These are phyloP conservation scores for Ophraella communa DNA, from an alignment of 2,888 invertebrate genomes.

Conservation along the genomic window DNA sequence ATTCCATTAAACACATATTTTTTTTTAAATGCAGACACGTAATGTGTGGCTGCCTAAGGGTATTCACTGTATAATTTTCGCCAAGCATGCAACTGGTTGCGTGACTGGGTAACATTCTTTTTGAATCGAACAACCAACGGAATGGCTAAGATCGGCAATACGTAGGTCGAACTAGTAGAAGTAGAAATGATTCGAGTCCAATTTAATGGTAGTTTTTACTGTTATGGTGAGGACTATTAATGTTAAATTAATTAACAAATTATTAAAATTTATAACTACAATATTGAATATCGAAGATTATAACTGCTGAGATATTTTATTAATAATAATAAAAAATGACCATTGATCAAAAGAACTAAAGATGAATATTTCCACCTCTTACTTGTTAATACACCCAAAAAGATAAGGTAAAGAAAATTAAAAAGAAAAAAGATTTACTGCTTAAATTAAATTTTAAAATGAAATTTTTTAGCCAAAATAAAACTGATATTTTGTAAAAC, in stretches of 20 bases:
- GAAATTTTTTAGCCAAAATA: too few relatives aligned
- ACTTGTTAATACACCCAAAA: too few relatives aligned
- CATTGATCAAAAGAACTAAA: too few relatives aligned
- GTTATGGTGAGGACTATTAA: background rate
- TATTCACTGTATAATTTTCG: background rate
- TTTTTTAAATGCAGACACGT: slow-evolving; percentile 1
- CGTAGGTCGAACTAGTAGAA: background rate
- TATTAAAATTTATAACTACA: background rate
- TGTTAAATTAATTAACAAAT: too few relatives aligned
- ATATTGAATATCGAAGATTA: too few relatives aligned
- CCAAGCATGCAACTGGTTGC: slow-evolving; percentile 18
- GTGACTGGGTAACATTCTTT: slow-evolving; percentile 13
- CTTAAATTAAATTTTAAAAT: too few relatives aligned
- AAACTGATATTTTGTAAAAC: too few relatives aligned
- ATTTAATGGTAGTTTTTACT: background rate
- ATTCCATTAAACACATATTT: background rate
- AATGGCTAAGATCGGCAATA: background rate
- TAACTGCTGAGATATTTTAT: too few relatives aligned
- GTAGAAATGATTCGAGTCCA: background rate
- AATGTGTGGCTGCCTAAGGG: slow-evolving; percentile 5
- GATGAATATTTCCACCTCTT: too few relatives aligned
- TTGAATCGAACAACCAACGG: background rate
- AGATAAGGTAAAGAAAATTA: too few relatives aligned
- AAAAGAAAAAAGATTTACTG: too few relatives aligned
- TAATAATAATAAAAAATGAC: too few relatives aligned